phyloP scores from a whole-genome alignment of 2,797 vertebrate species.

The Gadopsis marmoratus region DNA sequence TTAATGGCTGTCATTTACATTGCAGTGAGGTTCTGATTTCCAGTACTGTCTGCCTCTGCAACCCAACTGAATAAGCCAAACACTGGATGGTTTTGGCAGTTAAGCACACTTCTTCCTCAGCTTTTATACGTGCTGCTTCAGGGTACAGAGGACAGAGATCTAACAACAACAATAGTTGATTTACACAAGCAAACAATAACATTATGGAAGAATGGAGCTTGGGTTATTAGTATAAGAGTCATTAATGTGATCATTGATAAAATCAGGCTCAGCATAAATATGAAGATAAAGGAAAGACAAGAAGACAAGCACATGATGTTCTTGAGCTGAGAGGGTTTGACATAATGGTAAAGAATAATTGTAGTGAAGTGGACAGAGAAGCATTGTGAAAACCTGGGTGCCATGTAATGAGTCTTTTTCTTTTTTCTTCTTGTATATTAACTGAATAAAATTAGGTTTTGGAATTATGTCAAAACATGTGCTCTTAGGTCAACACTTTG shows the following conservation, averaged over 20 bases:
- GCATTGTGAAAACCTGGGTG: conserved; percentile 49
- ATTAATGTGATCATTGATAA: conserved; percentile 17
- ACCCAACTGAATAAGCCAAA: conserved; percentile 31
- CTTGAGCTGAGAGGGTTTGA: conserved; percentile 35
- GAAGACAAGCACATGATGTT: conserved; percentile 20
- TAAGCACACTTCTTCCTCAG: conserved; percentile 33
- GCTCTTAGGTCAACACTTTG: background rate
- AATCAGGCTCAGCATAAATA: conserved; percentile 22
- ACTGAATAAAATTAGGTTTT: background rate
- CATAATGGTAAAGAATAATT: conserved; percentile 64
- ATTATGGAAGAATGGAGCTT: conserved; percentile 17
- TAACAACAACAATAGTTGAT: conserved; percentile 33
- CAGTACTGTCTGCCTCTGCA: conserved; percentile 38
- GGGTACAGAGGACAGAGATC: conserved; percentile 42
- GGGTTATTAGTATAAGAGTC: conserved; percentile 9
- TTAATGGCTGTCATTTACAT: conserved; percentile 58
- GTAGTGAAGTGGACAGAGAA: conserved; percentile 60
- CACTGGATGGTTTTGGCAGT: conserved; percentile 38
- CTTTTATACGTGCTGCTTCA: conserved; percentile 31
- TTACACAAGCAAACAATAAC: conserved; percentile 15
- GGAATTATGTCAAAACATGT: background rate
- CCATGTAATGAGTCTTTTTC: conserved; percentile 63
- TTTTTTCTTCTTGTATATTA: background rate
- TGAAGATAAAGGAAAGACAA: conserved; percentile 12
- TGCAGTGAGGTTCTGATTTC: conserved; percentile 22